A percentile compares a stretch with the other conserved stretches of the same genome.
Conservation (phyloP, 2,888 invertebrate genomes). For the Melanostoma scalare region DNA sequence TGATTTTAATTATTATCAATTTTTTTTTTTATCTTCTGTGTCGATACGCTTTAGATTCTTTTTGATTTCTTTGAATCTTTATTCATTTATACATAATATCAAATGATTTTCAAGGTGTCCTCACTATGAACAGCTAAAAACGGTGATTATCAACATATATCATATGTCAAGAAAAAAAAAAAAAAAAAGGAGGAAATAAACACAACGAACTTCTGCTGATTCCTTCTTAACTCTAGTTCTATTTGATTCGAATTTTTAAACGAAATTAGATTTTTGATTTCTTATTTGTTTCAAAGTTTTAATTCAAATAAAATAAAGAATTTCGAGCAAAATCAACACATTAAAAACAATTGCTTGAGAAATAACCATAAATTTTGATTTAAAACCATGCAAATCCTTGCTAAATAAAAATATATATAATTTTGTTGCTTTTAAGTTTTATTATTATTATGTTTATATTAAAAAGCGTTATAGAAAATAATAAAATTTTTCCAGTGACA, state of each 20-base stretch:
- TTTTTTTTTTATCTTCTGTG: not conserved
- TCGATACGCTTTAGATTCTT: too few relatives aligned
- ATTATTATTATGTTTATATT: conserved; percentile 6
- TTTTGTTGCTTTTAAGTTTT: conserved; percentile 27
- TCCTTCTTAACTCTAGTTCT: conserved; percentile 1
- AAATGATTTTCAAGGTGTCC: conserved; percentile 17
- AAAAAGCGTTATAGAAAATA: not conserved
- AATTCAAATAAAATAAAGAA: not conserved
- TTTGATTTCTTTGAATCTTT: not conserved
- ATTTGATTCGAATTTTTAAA: conserved; percentile 32
- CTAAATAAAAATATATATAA: not conserved
- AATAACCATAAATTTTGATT: conserved; percentile 2
- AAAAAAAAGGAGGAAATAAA: too few relatives aligned
- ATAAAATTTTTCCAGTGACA: conserved; percentile 58
- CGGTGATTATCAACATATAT: conserved; percentile 38
- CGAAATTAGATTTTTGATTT: conserved; percentile 41
- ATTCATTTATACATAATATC: conserved; percentile 23
- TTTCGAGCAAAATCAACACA: not conserved
- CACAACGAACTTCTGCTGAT: conserved; percentile 32
- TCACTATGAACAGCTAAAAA: conserved; percentile 45
- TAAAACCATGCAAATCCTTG: not conserved
- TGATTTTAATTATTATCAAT: too few relatives aligned
- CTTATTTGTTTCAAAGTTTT: conserved; percentile 47
- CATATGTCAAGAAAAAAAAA: too few relatives aligned
- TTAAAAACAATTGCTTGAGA: too few relatives aligned